Evolutionary conservation across 2,888 invertebrate species (phyloP), one percentile per base, ranked within the genome.

Genomic region (Halictus ligatus): DNA sequence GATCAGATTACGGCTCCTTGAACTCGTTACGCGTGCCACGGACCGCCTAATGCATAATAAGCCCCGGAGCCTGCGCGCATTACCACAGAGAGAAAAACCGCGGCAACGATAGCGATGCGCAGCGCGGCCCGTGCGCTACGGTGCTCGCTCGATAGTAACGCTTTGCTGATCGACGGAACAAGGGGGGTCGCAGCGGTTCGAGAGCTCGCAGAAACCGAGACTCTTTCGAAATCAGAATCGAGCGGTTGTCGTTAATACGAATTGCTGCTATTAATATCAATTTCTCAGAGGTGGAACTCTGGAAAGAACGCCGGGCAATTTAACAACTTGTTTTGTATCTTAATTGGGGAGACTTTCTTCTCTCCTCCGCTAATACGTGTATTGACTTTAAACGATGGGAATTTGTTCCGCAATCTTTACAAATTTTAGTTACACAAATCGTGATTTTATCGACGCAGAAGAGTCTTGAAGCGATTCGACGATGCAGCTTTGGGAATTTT

Each of bases 1-100:
- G 81, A 86, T 86, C 80, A 78, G 85, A 86, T 86, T 85, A 85
- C 86, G 75, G 78, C 77, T 86, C 75, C 86, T 85, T 85, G 85
- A 80, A 85, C 85, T 85, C 85, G 75, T 85, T 85, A 85, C 85
- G 76, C 85, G 85, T 85, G 85, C 85, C 77, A 58, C 76, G 4
- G 67, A 74, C 48, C 46, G 80, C 74, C 84, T 85, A 80, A 85
- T 84, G 85, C 77, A 67, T 85, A 85, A 84, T 85, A n/a, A n/a
- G n/a, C 84, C 79, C n/a, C 69, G 83, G 71, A 84, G 72, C 25
- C 71, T 35, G 50, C 79, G 75, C 10, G 84, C 84, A 85, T 85
- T 84, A 72, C 40, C 78, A 73, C 78, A 73, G 75, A 18, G 18
- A 67, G 67, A 67, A 79, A 85, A 84, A 85, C 75, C 73, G 50